Base-by-base conservation (phyloP, 1,140 invertebrate species). In the Polypedilum vanderplanki region DNA sequence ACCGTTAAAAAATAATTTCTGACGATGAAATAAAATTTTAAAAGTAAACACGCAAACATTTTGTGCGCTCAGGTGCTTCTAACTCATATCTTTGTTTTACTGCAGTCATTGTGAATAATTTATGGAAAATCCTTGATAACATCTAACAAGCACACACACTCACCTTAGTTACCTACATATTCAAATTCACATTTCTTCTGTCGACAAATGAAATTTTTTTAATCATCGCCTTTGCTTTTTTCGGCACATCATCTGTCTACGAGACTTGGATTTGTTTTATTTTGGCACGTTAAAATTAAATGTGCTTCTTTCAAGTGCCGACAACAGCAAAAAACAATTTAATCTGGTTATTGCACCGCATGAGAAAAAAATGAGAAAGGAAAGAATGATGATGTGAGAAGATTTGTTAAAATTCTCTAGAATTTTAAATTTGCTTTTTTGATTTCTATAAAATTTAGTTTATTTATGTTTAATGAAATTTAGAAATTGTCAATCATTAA, bases 21-120 rank as follows among this genome's bases (percentile, higher is more conserved):
- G 24, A 33, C 12, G n/a, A 57, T 9, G n/a, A 57, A 57, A 57
- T 57, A 12, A 57, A 57, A 57, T n/a, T 57, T 57, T 57, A 57
- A 57, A 33, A 57, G 46, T 3, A 57, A 57, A 57, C n/a, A 57
- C 46, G 46, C 46, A 57, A n/a, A n/a, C 46, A 57, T 12, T n/a
- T n/a, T 57, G 12, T n/a, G 46, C n/a, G 46, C 12, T 57, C 46
- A 57, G 46, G 46, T 57, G 46, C 46, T 57, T 57, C 46, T 57
- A 4, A 3, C 24, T 57, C 46, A n/a, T 57, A 33, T 33, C 24
- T 33, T 33, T n/a, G 1, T n/a, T 57, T 57, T 57, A 57, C 46
- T 57, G 46, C 46, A 57, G 46, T 57, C 46, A 57, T 4, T 57
- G n/a, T 57, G 46, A 57, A 57, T 57, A 57, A 57, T 57, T 57